phyloP scores from a whole-genome alignment of 2,113 vertebrate genomes.

The Psittacus erithacus region DNA sequence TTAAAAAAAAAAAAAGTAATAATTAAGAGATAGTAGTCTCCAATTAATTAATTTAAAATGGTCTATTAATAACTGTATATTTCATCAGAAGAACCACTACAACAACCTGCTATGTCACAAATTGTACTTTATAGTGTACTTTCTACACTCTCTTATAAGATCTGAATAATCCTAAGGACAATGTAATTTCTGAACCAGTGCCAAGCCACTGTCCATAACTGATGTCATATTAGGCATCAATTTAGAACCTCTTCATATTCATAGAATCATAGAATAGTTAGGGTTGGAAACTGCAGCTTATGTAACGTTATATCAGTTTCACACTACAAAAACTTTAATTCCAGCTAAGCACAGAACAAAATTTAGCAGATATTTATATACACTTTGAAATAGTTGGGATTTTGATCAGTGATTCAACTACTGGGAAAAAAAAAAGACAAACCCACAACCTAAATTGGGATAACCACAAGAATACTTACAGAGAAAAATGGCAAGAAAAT shows the following conservation, averaged over 20 bases:
- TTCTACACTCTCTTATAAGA: background rate
- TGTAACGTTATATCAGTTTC: background rate
- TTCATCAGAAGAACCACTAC: background rate
- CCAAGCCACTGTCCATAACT: background rate
- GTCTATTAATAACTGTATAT: background rate
- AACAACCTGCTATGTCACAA: background rate
- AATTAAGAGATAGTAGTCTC: background rate
- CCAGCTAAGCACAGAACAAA: background rate
- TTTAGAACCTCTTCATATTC: background rate
- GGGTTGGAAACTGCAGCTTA: background rate
- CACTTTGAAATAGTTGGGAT: background rate
- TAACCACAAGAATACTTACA: background rate
- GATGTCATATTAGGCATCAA: background rate
- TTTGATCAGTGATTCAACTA: background rate
- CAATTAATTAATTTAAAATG: background rate
- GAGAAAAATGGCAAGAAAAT: conserved; percentile 14
- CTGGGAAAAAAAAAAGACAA: background rate
- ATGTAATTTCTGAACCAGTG: background rate
- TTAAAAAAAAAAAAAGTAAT: background rate
- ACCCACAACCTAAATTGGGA: background rate
- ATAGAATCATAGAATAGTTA: too few species aligned
- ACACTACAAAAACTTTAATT: background rate
- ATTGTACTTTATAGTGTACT: background rate
- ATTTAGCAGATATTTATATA: background rate
- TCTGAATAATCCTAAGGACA: background rate